A percentile compares a stretch with the other conserved stretches of the same genome.
Conservation (phyloP, 2,113 vertebrate genomes). For the Nibea coibor region DNA sequence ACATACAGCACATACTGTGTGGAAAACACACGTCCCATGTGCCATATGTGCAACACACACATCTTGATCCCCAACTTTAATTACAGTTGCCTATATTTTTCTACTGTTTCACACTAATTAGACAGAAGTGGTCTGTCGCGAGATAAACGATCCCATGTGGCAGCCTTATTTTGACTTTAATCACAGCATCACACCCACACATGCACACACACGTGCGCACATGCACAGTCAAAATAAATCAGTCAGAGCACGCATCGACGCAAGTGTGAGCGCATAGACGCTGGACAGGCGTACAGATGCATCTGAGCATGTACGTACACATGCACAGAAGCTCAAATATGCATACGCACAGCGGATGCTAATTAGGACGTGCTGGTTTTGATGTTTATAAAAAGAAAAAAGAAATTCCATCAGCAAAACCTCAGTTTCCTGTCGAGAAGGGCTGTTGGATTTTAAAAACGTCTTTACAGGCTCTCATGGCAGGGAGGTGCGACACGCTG, state of each 20-base stretch:
- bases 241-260: not conserved
- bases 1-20: conserved; percentile 22
- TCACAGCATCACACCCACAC: conserved; percentile 56
- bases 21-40: conserved; percentile 17
- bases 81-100: conserved; percentile 75
- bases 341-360: conserved; percentile 27
- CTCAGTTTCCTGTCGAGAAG: conserved; percentile 77
- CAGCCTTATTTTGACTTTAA: conserved; percentile 75
- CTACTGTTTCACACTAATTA: conserved; percentile 81
- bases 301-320: not conserved
- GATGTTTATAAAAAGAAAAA: conserved; percentile 68
- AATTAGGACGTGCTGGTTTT: conserved; percentile 65
- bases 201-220: conserved; percentile 7
- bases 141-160: conserved; percentile 84
- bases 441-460: conserved; percentile 48
- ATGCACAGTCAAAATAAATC: conserved; percentile 8
- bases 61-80: conserved; percentile 60
- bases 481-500: conserved; percentile 63
- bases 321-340: not conserved
- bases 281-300: conserved; percentile 7
- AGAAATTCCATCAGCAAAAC: conserved; percentile 56
- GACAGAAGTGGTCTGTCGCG: conserved; percentile 80
- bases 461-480: conserved; percentile 49
- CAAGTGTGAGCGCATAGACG: not conserved
- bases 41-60: conserved; percentile 61